phyloP scores from a whole-genome alignment of 2,888 invertebrate species.

The Megastigmus dorsalis region DNA sequence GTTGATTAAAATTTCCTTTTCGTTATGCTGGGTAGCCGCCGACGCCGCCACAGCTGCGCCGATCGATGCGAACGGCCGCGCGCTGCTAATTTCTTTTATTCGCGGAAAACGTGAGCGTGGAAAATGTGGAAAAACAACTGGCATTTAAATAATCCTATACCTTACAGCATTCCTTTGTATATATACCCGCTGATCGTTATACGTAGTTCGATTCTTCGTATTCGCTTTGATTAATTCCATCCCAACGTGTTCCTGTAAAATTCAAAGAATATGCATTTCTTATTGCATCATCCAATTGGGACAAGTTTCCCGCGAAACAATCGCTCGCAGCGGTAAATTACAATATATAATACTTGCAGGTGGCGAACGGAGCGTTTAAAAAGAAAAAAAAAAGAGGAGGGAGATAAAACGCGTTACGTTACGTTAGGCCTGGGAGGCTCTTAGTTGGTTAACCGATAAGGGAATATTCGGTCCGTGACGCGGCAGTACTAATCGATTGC shows the following conservation, averaged over 20 bases:
- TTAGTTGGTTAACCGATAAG: constrained; percentile 4
- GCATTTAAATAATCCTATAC: no score
- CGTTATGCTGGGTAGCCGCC: neutral
- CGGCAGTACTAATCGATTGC: constrained; percentile 31
- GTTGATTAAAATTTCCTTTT: constrained; percentile 49
- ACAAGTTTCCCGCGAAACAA: neutral
- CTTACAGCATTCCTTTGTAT: no score
- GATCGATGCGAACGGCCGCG: no score
- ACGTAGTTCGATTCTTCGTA: no score
- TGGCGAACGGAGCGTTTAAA: constrained; percentile 3
- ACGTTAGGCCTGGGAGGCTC: neutral
- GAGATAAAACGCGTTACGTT: neutral
- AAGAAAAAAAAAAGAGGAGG: neutral
- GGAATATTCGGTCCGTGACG: constrained; percentile 22
- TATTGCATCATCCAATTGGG: no score
- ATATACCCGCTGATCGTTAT: no score
- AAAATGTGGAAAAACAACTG: no score
- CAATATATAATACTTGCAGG: constrained; percentile 12
- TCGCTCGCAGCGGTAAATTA: constrained; percentile 12
- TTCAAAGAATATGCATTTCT: no score
- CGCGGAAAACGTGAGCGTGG: no score
- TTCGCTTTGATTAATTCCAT: no score
- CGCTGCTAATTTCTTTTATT: no score
- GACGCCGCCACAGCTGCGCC: neutral
- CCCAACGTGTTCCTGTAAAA: no score